Evolutionary conservation across 2,113 vertebrate species (phyloP), one percentile per base, ranked within the genome.

Genomic region (Panthera leo): DNA sequence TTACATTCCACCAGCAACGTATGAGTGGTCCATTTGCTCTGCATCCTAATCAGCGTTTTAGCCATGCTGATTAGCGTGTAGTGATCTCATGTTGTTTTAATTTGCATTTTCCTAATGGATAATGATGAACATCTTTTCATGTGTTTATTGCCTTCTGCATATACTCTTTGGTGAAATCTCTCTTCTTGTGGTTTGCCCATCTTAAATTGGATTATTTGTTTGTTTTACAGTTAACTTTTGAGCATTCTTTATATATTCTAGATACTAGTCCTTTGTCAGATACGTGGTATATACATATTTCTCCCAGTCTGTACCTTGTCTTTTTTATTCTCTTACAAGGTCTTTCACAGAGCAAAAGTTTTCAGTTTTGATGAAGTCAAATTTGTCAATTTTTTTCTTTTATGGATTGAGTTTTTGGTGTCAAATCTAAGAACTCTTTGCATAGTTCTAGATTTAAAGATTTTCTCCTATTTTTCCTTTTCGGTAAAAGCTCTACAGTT

Each of bases 351-450:
- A 90, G 29, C 51, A 89, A 80, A 89, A 25, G 45, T 45, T 90
- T 90, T 76, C 21, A 21, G 6, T 83, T 73, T 89, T 58, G 42
- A 85, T 48, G 34, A 55, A 73, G 67, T 58, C 4, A 39, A 16
- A 29, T 65, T 34, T 68, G 34, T n/a, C 29, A 10, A 5, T 42
- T 80, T 71, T 71, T 94, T 89, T 27, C 2, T n/a, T 70, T 61
- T 91, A 61, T 51, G 63, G 18, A 61, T 48, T 89, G 3, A 58
- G 29, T 16, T 68, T 92, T 84, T 19, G 31, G 39, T 48, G 39
- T 93, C 58, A 84, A 89, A n/a, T 78, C 10, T 84, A 76, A 89
- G 58, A 93, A 84, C 8, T 61, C 85, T 67, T 89, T 93, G 18
- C 90, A 48, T 36, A n/a, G 13, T 13, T 25, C 31, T 85, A 78